Conservation (phyloP, 2,113 vertebrate species). For the Zapus hudsonius region DNA sequence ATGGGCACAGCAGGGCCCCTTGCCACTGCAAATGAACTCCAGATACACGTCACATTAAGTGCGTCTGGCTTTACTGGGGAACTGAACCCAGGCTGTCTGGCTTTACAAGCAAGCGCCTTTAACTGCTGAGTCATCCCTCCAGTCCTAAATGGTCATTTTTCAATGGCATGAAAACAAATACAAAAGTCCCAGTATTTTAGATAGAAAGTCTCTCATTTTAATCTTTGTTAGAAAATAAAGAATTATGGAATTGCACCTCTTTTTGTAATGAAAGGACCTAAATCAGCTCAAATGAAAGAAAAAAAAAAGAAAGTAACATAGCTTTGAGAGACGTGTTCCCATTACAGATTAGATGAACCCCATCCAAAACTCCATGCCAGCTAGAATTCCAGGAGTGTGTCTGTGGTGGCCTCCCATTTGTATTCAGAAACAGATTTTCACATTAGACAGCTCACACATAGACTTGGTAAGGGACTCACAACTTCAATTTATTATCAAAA, state of each 20-base stretch:
- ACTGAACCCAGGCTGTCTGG: too few relatives aligned
- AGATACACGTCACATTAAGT: too few relatives aligned
- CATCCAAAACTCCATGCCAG: neutral
- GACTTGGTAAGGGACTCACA: conserved; percentile 58
- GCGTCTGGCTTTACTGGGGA: too few relatives aligned
- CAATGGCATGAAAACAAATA: conserved; percentile 2
- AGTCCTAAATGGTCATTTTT: neutral
- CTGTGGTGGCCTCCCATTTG: neutral
- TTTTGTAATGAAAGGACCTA: neutral
- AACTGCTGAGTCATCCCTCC: too few relatives aligned
- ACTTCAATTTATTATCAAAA: conserved; percentile 86
- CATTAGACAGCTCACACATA: neutral
- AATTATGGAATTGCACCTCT: neutral
- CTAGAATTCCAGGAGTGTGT: neutral
- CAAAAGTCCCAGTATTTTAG: neutral
- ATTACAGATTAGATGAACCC: too few relatives aligned
- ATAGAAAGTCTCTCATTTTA: conserved; percentile 12
- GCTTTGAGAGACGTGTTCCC: neutral
- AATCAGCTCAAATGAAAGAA: neutral
- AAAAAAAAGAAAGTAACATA: neutral
- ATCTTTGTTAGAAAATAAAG: neutral
- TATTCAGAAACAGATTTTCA: neutral
- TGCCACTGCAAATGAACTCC: too few relatives aligned
- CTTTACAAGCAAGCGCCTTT: too few relatives aligned
- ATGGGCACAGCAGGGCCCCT: too few relatives aligned